Base-by-base conservation (phyloP, 2,113 vertebrate genomes). In the Miniopterus natalensis region DNA sequence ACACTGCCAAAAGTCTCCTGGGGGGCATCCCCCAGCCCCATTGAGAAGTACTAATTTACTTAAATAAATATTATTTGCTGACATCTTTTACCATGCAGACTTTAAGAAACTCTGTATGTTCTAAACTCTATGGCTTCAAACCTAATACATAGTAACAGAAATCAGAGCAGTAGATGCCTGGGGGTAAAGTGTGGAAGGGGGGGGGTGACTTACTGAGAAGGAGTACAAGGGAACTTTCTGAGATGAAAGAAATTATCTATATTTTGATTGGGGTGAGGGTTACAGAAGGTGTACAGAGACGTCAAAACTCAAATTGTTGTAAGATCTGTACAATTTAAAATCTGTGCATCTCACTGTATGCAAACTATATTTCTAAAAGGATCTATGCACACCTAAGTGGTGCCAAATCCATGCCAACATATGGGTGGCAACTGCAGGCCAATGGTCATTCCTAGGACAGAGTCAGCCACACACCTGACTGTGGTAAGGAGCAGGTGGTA, bases 51-150 rank as follows among this genome's bases (percentile, higher is more conserved):
- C 20, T 61, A 36, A 36, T 51, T 57, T 92, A 66, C 71, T 23
- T 88, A n/a, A 88, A 66, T 87, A 93, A 87, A 53, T 79, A 84
- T n/a, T 90, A 93, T 68, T 65, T 95, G 31, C 51, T 92, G 57
- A 85, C 31, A 89, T 92, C 20, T 80, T 40, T 92, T 53, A 57
- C 14, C 36, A 89, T 71, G 45, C n/a, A 81, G 53, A 92, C 53
- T 49, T 92, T 49, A 89, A 78, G 71, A 74, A 95, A 89, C 90
- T 93, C 14, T 42, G 55, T 63, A 42, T 77, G 80, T 57, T 90
- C 90, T 93, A 65, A 88, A 92, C 93, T 31, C 21, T 63, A 73
- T 23, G 36, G 17, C n/a, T 51, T 90, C 40, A 79, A 84, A 65
- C 27, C n/a, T 81, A 80, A 68, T 40, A 87, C 4, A 42, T 0